Conservation (phyloP, 1,140 invertebrate genomes). For the Drosophila punjabiensis region DNA sequence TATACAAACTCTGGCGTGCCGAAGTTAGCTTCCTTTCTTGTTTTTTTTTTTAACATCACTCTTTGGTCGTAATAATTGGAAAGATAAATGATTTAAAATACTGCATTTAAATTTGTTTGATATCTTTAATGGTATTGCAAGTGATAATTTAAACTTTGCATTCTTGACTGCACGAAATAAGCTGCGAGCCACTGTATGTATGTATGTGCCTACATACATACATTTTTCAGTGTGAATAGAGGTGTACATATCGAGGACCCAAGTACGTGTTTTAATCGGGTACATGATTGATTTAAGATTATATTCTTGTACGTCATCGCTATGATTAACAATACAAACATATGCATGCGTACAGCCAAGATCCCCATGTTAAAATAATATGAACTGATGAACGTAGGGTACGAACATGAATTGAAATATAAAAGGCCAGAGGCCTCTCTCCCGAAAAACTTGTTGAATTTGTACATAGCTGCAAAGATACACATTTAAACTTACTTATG, state of each 20-base stretch:
- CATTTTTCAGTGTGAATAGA: neutral
- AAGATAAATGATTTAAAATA: too few species aligned
- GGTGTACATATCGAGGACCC: neutral
- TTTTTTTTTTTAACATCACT: too few species aligned
- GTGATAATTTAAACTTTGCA: too few species aligned
- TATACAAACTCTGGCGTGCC: too few species aligned
- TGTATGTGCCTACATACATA: neutral
- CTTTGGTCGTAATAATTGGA: too few species aligned
- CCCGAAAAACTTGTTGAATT: constrained; percentile 9
- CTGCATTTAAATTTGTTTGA: too few species aligned
- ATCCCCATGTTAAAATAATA: too few species aligned
- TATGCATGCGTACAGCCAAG: neutral
- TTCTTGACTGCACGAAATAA: too few species aligned
- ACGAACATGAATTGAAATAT: neutral
- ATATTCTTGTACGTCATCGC: neutral
- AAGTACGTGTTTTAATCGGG: neutral
- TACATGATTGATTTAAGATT: neutral
- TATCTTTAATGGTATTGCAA: too few species aligned
- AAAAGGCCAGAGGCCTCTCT: neutral
- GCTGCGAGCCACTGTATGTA: too few species aligned
- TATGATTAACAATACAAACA: neutral
- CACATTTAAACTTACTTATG: neutral
- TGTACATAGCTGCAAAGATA: neutral
- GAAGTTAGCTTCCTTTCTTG: too few species aligned
- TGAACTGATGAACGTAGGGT: neutral